Base-by-base conservation (phyloP, 2,797 vertebrate species). In the Spinus olivaceus region DNA sequence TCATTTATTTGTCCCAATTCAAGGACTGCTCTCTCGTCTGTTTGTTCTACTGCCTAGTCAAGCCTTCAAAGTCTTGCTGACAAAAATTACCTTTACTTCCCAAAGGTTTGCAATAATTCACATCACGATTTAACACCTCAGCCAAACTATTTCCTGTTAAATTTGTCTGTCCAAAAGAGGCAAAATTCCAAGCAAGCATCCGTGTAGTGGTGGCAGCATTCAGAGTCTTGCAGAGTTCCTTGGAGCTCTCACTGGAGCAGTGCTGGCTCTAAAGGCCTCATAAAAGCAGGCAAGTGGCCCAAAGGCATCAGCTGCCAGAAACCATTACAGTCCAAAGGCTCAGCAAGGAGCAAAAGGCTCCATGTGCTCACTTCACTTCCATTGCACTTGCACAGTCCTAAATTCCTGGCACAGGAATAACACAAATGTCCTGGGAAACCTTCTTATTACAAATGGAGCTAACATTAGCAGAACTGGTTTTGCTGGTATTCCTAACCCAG, bases 1-100 rank as follows among this genome's bases (percentile, higher is more conserved):
- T 81, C 85, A 74, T 86, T 93, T 91, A 81, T 90, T 81, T 91
- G 85, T 96, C 94, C 91, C 80, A 83, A 96, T 86, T 92, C 92
- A 97, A 96, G 94, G 95, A 95, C 94, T 51, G 56, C 24, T 92
- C 11, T 41, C 22, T 49, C 4, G 50, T 92, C 71, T 88, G 59
- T 92, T 83, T 95, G 47, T 86, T 92, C 90, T 69, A 41, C 47
- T 93, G 93, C 83, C 88, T 66, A 25, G 30, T 77, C 61, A 39
- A 64, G 76, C 13, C 63, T 63, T 57, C 63, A 54, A 86, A 86
- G 47, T 30, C 72, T 73, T 49, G 32, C 69, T 92, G 39, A 50
- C 42, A 73, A 80, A 74, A 84, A 59, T 39, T 10, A 20, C 20
- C 23, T 79, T 78, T 84, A 60, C 63, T 53, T 88, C 72, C 49